These are phyloP conservation scores for Serinus canaria DNA, from an alignment of 2,113 vertebrate species.

Conservation along the genomic window DNA sequence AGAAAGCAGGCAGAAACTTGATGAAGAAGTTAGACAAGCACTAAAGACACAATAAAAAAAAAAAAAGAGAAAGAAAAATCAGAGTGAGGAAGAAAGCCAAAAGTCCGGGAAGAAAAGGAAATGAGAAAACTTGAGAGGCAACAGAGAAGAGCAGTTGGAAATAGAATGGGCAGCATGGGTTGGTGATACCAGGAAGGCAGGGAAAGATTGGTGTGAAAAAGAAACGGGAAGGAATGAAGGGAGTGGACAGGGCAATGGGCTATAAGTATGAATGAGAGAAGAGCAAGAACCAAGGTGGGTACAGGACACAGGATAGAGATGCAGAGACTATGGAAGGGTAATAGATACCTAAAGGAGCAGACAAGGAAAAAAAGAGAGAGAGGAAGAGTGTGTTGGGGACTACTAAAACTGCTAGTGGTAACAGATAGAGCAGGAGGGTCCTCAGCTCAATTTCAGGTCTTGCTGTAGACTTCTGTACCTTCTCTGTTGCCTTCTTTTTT, in stretches of 20 bases:
- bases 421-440: neutral
- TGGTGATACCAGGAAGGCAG: neutral
- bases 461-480: neutral
- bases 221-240: neutral
- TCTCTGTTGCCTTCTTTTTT: neutral
- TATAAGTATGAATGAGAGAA: neutral
- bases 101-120: neutral
- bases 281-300: neutral
- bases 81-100: neutral
- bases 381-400: neutral
- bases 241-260: neutral
- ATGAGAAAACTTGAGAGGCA: neutral
- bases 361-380: neutral
- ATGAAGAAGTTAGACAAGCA: neutral
- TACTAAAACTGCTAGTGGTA: neutral
- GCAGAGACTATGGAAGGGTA: neutral
- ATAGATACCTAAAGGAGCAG: neutral
- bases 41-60: neutral
- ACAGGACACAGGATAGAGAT: neutral
- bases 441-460: neutral
- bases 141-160: neutral
- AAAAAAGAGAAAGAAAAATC: neutral
- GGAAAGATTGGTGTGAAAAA: neutral
- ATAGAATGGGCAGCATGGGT: accelerated
- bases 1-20: neutral